Conservation (phyloP, 2,113 vertebrate genomes). For the Hippotragus niger region DNA sequence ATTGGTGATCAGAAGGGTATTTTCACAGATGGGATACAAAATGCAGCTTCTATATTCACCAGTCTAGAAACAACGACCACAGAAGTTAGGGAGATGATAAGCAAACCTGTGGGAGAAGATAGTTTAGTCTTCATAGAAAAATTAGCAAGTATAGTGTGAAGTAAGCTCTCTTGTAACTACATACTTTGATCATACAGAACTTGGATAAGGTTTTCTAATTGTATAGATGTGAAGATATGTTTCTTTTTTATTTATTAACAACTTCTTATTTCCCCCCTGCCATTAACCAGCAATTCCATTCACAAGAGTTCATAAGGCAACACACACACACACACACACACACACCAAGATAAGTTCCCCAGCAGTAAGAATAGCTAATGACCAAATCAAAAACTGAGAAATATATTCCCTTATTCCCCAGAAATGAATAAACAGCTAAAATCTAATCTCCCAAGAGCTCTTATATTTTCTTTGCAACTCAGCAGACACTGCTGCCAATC, state of each 20-base stretch:
- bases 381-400: not conserved
- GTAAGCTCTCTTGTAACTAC: not conserved
- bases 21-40: not conserved
- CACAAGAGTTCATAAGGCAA: not conserved
- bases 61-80: not conserved
- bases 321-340: not conserved
- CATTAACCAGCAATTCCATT: not conserved
- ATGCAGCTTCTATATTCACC: not conserved
- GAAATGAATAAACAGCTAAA: constrained; percentile 1
- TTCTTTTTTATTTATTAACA: not conserved
- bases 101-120: not conserved
- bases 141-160: not conserved
- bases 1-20: not conserved
- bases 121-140: not conserved
- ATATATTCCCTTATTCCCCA: not conserved
- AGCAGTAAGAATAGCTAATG: not conserved
- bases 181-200: not conserved
- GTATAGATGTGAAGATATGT: not conserved
- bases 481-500: not conserved
- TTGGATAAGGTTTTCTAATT: not conserved
- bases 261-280: not conserved
- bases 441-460: not conserved
- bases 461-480: not conserved
- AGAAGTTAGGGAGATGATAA: not conserved
- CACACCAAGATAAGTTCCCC: not conserved